A percentile compares a stretch with the other conserved stretches of the same genome.
Evolutionary conservation across 2,113 vertebrate species (phyloP).

Genomic region (Chaenogobius annularis): DNA sequence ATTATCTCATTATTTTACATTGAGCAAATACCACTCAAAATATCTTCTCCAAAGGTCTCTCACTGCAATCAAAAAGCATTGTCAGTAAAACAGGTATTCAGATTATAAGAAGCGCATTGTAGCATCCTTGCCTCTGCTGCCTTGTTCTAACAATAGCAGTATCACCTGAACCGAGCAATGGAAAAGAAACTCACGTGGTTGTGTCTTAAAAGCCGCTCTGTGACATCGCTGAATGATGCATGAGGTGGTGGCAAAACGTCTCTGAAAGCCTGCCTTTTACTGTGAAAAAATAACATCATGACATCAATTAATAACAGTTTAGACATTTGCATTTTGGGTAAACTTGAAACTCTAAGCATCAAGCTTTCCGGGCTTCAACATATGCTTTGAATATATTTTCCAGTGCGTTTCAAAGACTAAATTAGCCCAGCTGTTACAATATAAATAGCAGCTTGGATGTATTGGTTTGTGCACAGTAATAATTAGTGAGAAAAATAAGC

Average conservation of each 20-base stretch:
- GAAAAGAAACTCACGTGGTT: neutral
- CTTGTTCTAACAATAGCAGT: slow-evolving; percentile 7
- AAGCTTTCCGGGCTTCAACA: neutral
- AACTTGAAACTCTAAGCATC: neutral
- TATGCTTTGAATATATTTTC: slow-evolving; percentile 6
- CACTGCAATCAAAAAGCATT: neutral
- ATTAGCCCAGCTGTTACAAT: slow-evolving; percentile 38
- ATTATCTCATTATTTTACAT: neutral
- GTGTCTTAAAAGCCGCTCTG: slow-evolving; percentile 5
- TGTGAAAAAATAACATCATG: slow-evolving; percentile 1
- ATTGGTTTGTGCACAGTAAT: slow-evolving; percentile 23
- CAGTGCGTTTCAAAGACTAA: slow-evolving; percentile 22
- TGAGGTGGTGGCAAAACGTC: slow-evolving; percentile 5
- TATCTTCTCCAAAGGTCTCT: neutral
- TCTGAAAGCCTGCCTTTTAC: slow-evolving; percentile 7
- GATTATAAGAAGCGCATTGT: neutral
- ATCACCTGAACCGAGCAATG: neutral
- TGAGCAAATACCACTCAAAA: neutral
- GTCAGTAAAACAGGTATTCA: neutral
- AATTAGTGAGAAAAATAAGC: slow-evolving; percentile 17
- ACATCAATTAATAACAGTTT: slow-evolving; percentile 8
- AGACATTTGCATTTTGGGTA: neutral
- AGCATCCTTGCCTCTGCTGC: neutral
- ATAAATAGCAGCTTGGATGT: slow-evolving; percentile 21
- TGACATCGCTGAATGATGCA: slow-evolving; percentile 19